phyloP scores from a whole-genome alignment of 23 tunicate genomes.

The Styela plicata region DNA sequence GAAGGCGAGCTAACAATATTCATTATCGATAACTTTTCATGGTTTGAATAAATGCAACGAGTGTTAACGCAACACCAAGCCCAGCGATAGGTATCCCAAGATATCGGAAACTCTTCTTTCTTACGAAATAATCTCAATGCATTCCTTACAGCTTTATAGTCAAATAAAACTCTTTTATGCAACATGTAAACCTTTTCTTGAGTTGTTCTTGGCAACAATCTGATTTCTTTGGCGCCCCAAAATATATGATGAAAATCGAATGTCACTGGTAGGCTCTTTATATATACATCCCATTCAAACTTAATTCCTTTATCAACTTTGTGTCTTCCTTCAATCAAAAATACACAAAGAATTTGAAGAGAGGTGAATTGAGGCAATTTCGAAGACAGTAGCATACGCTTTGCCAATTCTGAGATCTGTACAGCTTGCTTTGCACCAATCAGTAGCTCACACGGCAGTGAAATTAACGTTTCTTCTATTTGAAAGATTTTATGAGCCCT shows the following conservation, averaged over 20 bases:
- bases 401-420: neutral
- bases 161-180: neutral
- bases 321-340: neutral
- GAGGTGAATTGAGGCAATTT: neutral
- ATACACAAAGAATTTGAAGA: conserved; percentile 6
- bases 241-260: conserved; percentile 50
- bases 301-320: neutral
- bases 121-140: neutral
- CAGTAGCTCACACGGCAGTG: neutral
- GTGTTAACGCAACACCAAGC: conserved; percentile 90
- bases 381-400: neutral
- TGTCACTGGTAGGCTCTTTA: conserved; percentile 30
- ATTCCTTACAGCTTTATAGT: conserved; percentile 17
- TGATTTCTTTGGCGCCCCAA: conserved; percentile 30
- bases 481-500: neutral
- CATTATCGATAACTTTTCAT: neutral
- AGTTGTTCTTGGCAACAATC: conserved; percentile 23
- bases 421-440: conserved; percentile 18
- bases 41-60: conserved; percentile 40
- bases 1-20: conserved; percentile 15
- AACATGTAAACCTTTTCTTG: neutral
- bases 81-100: conserved; percentile 55
- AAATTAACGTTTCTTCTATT: neutral
- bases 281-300: conserved; percentile 37
- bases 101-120: conserved; percentile 3